Evolutionary conservation across 1,140 invertebrate species (phyloP).

Genomic region (Prorops nasuta): DNA sequence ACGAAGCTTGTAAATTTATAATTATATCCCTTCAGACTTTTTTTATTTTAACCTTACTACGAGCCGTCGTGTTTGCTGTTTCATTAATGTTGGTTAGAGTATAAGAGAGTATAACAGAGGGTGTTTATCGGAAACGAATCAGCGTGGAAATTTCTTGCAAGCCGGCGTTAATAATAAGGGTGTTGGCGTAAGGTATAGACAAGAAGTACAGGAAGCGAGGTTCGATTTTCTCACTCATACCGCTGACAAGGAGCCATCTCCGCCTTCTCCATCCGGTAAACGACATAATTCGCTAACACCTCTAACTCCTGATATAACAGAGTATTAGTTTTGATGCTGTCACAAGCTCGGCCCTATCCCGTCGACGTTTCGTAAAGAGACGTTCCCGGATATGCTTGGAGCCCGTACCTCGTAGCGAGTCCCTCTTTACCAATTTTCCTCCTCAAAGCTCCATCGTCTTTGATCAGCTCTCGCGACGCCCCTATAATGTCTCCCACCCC

Average conservation of each 20-base stretch:
- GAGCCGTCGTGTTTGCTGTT: no score
- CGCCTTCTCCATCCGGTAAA: constrained; percentile 35
- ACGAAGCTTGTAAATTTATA: no score
- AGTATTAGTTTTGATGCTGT: constrained; percentile 52
- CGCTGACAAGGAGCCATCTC: not conserved
- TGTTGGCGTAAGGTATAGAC: not conserved
- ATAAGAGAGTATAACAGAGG: no score
- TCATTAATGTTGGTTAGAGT: no score
- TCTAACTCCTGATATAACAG: constrained; percentile 51
- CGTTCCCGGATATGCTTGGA: constrained; percentile 21
- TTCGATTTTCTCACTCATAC: not conserved
- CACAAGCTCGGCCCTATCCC: constrained; percentile 26
- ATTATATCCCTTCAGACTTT: no score
- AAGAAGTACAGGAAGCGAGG: not conserved
- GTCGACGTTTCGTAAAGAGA: constrained; percentile 8
- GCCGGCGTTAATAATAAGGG: not conserved
- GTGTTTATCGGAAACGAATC: not conserved
- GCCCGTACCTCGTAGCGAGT: constrained; percentile 40
- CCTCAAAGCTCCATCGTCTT: constrained; percentile 53
- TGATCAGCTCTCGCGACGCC: constrained; percentile 51
- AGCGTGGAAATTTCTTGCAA: not conserved
- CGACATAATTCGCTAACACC: constrained; percentile 52
- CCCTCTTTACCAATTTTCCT: constrained; percentile 56
- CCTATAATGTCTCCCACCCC: constrained; percentile 40
- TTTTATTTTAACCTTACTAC: no score